Evolutionary conservation across 2,797 vertebrate species (phyloP).

Genomic region (Poecilia picta): DNA sequence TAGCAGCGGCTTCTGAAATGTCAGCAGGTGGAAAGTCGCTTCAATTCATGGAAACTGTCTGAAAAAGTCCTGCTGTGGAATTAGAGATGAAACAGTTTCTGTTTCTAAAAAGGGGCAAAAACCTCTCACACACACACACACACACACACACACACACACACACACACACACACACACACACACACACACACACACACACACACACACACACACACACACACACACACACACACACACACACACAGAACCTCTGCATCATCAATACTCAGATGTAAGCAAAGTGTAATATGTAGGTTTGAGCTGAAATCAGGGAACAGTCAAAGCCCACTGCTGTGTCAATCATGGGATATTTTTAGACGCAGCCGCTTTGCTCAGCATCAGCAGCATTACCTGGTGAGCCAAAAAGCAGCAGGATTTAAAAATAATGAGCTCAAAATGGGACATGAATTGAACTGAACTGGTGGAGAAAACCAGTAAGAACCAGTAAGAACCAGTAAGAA

Average conservation of each 20-base stretch:
- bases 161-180: conserved; percentile 10
- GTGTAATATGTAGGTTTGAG: neutral
- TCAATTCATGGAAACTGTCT: conserved; percentile 57
- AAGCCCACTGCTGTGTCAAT: conserved; percentile 21
- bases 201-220: conserved; percentile 10
- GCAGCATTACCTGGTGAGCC: conserved; percentile 14
- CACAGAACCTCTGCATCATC: conserved; percentile 8
- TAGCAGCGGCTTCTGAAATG: conserved; percentile 62
- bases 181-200: conserved; percentile 6
- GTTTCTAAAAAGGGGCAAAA: conserved; percentile 56
- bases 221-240: conserved; percentile 12
- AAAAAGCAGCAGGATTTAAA: conserved; percentile 38
- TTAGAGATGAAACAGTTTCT: conserved; percentile 50
- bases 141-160: conserved; percentile 12
- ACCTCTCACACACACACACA: conserved; percentile 9
- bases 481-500: no score
- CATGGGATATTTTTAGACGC: conserved; percentile 29
- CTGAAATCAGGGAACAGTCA: neutral
- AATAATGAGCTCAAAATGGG: conserved; percentile 53
- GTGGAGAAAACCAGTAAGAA: conserved; percentile 10
- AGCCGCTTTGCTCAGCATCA: conserved; percentile 28
- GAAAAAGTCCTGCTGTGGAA: conserved; percentile 43
- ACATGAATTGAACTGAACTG: conserved; percentile 26
- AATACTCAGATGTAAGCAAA: neutral
- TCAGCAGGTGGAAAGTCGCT: conserved; percentile 71